phyloP scores from a whole-genome alignment of 2,888 invertebrate genomes.

The Calephelis perditalis region DNA sequence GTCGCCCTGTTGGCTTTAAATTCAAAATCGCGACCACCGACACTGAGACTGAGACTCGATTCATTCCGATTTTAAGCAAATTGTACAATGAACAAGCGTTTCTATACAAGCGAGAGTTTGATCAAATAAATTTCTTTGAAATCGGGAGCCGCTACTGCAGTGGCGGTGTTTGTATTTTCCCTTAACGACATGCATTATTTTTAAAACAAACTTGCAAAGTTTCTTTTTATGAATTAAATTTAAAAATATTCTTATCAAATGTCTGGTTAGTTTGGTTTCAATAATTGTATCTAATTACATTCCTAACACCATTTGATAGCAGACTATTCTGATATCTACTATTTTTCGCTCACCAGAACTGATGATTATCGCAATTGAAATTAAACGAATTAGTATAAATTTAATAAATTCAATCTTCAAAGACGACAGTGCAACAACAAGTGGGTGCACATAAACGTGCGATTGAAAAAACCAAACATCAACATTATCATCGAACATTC shows the following conservation, averaged over 20 bases:
- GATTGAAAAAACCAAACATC: slow-evolving; percentile 29
- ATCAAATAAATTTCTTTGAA: not conserved
- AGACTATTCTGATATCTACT: too few relatives aligned
- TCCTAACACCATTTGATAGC: too few relatives aligned
- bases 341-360: too few relatives aligned
- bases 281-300: too few relatives aligned
- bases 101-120: not conserved
- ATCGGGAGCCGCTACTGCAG: not conserved
- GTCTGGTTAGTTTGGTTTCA: too few relatives aligned
- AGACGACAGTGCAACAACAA: not conserved
- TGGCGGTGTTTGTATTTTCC: not conserved
- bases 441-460: not conserved
- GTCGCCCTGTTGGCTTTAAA: slow-evolving; percentile 24
- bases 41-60: slow-evolving; percentile 13
- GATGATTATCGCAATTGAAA: too few relatives aligned
- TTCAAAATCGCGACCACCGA: slow-evolving; percentile 12
- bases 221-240: not conserved
- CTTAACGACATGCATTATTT: not conserved
- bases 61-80: slow-evolving; percentile 25
- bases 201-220: not conserved
- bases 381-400: too few relatives aligned
- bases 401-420: not conserved
- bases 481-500: slow-evolving; percentile 77
- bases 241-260: not conserved
- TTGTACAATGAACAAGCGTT: not conserved